Base-by-base conservation (phyloP, 1,140 invertebrate species). In the Trichogramma pretiosum region DNA sequence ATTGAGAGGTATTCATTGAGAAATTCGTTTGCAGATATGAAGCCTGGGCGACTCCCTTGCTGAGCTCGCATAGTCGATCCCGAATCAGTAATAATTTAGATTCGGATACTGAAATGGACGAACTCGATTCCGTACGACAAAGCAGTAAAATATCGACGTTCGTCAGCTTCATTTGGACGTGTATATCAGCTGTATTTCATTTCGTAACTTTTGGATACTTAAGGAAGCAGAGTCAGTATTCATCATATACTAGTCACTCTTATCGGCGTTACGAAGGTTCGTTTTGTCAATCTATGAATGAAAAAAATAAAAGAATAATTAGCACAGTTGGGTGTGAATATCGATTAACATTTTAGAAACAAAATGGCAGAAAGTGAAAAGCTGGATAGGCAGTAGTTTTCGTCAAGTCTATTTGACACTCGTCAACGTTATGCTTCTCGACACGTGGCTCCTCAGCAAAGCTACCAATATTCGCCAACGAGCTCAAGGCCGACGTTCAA, bases 381-480 rank as follows among this genome's bases (percentile, higher is more conserved):
- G 48, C 41, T 30, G 35, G 19, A 38, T 64, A 14, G 52, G 60
- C 39, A 48, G 19, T 34, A 35, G 44, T n/a, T 51, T 63, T 38
- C 56, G 62, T 28, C 56, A 59, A 41, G n/a, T 66, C 21, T 70
- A 72, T 40, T 46, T 69, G 13, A 46, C 62, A 48, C 46, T 68
- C 22, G 58, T 67, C 10, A 62, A 56, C 37, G 34, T 60, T 38
- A 42, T 68, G 16, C 57, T 65, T 16, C 40, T 70, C 5, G 67
- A 72, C 49, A 51, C 65, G 23, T 72, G 70, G 68, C 11, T 69
- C 28, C 39, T 72, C 18, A 71, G 64, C 43, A 58, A 48, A 50
- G 36, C 55, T 35, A 60, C 61, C 23, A 50, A 38, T 36, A 8
- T 61, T 24, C 63, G 65, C 22, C 39, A 61, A 16, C 44, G 53